These are phyloP conservation scores for Cryptoleucopteryx plumbea DNA, from an alignment of 2,113 vertebrate genomes.

Conservation along the genomic window DNA sequence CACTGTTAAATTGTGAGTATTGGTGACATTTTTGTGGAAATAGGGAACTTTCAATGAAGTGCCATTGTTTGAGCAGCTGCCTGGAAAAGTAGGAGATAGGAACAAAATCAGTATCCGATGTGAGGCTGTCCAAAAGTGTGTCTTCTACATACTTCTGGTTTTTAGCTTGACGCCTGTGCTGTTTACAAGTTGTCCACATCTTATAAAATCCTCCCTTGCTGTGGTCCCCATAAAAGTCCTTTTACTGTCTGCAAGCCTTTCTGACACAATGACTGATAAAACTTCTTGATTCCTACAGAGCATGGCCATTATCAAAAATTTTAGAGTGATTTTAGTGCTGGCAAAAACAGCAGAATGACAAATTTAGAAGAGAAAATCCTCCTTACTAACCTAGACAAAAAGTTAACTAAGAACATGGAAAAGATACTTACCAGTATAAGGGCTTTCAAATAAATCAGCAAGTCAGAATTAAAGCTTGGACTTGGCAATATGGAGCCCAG, in stretches of 20 bases:
- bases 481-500: background rate
- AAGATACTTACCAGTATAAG: background rate
- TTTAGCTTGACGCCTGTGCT: background rate
- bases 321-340: background rate
- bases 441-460: background rate
- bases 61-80: background rate
- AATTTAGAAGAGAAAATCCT: background rate
- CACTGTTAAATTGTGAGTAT: background rate
- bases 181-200: background rate
- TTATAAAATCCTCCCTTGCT: background rate
- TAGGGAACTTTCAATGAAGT: background rate
- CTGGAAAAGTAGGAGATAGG: background rate
- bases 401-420: background rate
- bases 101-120: background rate
- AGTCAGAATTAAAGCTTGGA: background rate
- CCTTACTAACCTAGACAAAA: background rate
- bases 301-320: fast-evolving
- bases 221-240: background rate
- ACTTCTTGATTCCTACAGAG: background rate
- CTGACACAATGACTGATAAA: background rate
- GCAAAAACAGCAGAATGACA: background rate
- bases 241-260: background rate
- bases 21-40: background rate
- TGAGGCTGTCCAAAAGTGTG: background rate
- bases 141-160: fast-evolving